phyloP scores from a whole-genome alignment of 2,888 invertebrate genomes.

The Pollenia labialis region DNA sequence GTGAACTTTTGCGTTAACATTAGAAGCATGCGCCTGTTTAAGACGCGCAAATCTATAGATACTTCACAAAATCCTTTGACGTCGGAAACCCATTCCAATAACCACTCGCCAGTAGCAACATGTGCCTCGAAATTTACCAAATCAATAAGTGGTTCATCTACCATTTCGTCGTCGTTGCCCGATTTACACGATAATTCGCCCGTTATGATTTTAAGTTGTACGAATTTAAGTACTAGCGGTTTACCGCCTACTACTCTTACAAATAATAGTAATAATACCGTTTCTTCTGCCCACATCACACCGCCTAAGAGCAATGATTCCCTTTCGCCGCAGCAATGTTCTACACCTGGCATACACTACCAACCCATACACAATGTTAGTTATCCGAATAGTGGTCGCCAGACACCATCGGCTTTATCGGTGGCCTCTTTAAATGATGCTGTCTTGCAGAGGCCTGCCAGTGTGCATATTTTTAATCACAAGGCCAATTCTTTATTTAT shows the following conservation, averaged over 20 bases:
- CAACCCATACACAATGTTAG: conserved; percentile 74
- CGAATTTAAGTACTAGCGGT: conserved; percentile 80
- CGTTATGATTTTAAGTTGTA: conserved; percentile 84
- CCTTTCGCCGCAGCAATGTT: conserved; percentile 74
- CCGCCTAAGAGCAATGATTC: conserved; percentile 69
- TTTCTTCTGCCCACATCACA: conserved; percentile 67
- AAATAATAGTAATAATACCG: conserved; percentile 51
- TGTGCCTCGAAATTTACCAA: conserved; percentile 79
- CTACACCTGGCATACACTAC: conserved; percentile 73
- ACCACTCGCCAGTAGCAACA: conserved; percentile 74
- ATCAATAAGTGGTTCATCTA: conserved; percentile 78
- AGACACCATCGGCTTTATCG: conserved; percentile 80
- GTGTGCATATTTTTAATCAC: conserved; percentile 69
- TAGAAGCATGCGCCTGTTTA: conserved; percentile 82
- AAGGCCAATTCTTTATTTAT: conserved; percentile 76
- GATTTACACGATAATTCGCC: conserved; percentile 83
- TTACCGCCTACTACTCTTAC: conserved; percentile 74
- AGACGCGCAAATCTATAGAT: conserved; percentile 84
- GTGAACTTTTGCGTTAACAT: conserved; percentile 49
- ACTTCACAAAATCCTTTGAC: conserved; percentile 76
- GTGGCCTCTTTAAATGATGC: conserved; percentile 80
- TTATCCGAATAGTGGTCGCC: conserved; percentile 77
- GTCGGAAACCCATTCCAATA: conserved; percentile 50
- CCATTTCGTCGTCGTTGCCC: conserved; percentile 83
- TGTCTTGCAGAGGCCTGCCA: conserved; percentile 73